Evolutionary conservation across 2,888 invertebrate genomes (phyloP).

Genomic region (Sarcophaga rosellei): DNA sequence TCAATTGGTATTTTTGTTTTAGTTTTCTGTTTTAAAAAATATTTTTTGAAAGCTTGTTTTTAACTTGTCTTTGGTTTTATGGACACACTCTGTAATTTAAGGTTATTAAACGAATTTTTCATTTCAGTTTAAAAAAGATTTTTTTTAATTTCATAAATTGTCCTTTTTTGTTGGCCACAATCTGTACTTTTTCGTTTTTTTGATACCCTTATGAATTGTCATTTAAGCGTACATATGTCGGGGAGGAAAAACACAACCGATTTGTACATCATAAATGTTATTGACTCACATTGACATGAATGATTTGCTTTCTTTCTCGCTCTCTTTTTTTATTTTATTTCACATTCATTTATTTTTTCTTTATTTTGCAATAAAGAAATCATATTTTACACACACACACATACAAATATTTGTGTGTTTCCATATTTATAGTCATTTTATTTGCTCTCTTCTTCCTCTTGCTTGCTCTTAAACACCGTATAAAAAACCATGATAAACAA

Average conservation of each 20-base stretch:
- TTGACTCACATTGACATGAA: constrained; percentile 56
- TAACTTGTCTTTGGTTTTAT: too few species aligned
- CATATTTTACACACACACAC: background rate
- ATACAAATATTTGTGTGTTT: constrained; percentile 1
- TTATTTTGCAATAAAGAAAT: constrained; percentile 15
- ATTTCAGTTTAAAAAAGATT: too few species aligned
- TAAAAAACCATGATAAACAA: constrained; percentile 10
- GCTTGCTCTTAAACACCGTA: background rate
- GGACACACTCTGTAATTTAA: too few species aligned
- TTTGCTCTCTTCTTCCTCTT: too few species aligned
- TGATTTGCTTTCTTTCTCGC: background rate
- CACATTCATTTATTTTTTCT: background rate
- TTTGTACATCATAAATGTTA: constrained; percentile 56
- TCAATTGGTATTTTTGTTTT: background rate
- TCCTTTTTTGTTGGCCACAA: background rate
- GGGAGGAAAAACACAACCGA: constrained; percentile 16
- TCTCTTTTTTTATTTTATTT: background rate
- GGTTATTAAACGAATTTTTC: too few species aligned
- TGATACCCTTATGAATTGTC: constrained; percentile 31
- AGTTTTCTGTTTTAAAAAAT: background rate
- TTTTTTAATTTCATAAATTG: too few species aligned
- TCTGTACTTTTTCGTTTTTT: background rate
- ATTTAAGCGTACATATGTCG: constrained; percentile 15
- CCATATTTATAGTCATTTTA: constrained; percentile 23
- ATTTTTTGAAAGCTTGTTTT: background rate